Base-by-base conservation (phyloP, 1,140 invertebrate species). In the Heliconius hewitsoni region DNA sequence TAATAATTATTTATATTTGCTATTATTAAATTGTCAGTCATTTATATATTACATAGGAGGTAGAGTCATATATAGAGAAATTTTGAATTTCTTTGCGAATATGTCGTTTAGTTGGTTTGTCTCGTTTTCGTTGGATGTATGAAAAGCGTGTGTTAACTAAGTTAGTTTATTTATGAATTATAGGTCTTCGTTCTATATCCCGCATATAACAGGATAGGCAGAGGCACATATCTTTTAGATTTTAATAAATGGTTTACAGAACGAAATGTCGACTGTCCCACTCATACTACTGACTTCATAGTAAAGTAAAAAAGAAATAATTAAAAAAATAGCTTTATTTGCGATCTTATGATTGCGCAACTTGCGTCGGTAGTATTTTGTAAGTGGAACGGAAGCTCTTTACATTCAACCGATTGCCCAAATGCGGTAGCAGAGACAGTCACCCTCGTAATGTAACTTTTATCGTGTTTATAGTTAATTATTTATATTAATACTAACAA, bases 351-450 rank as follows among this genome's bases (percentile, higher is more conserved):
- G 60, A 66, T 66, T 66, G 60, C 60, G 60, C 60, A 66, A 66
- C 60, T 16, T 11, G 23, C 23, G 27, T 8, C 60, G 23, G 60
- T 30, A 76, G 39, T 76, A 37, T 76, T 70, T 76, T 71, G 60
- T 70, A 71, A 76, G 57, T 76, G 60, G 74, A 70, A 71, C 74
- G 74, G 74, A 76, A 76, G 60, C 39, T 55, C 34, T 66, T 75
- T 75, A 66, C 55, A 66, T 75, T 60, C 55, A 23, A 75, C n/a
- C 16, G 39, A 46, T 76, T 76, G 74, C 60, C 27, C 39, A 70
- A 76, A 76, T 71, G 46, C 74, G 39, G 57, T 70, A 76, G 74
- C 16, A 16, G 60, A 66, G 60, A 66, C 60, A 66, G 23, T 66
- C 60, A 30, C 60, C 27, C 60, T 66, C 13, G 27, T 66, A 66